Base-by-base conservation (phyloP, 2,113 vertebrate species). In the Neolamprologus variostigma region DNA sequence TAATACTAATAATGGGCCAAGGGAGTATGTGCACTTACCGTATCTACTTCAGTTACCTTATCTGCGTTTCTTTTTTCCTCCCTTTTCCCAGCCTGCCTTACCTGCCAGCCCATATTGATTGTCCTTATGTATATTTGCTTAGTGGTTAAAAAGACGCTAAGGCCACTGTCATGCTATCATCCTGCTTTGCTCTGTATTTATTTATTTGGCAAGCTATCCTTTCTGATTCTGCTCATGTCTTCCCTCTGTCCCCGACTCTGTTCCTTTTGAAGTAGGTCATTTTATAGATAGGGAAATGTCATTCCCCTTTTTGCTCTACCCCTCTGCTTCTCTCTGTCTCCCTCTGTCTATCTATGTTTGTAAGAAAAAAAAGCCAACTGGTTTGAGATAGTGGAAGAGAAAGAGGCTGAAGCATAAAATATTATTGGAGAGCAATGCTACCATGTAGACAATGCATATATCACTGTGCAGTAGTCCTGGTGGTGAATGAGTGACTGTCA, bases 401-500 rank as follows among this genome's bases (percentile, higher is more conserved):
- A 8, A 11, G 21, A 37, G 35, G 28, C 54, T 63, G 71, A 68
- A 28, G 45, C n/a, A 51, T 57, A 71, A 57, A 71, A 85, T 89
- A 82, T 89, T 92, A 93, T 91, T 89, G 80, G 21, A 88, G 71
- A 86, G 66, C 76, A 54, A 63, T 82, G 83, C 81, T 92, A 90
- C 91, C 91, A 95, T 94, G 95, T 85, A 94, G 89, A 93, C 94
- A 91, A 90, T 85, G 80, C 89, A 87, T 88, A 95, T 93, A 93
- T 89, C 17, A 83, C 71, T 28, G 83, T 80, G 81, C 83, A 80
- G 87, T 85, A 79, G 79, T 85, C 85, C 59, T 37, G 55, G 33
- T 87, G 84, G 53, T 91, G 92, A 94, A 94, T 90, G 94, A 95
- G 86, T 83, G 92, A 76, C 90, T 93, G 95, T 92, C 91, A 80